Conservation (phyloP, 2,113 vertebrate genomes). For the Tretioscincus oriximinensis region DNA sequence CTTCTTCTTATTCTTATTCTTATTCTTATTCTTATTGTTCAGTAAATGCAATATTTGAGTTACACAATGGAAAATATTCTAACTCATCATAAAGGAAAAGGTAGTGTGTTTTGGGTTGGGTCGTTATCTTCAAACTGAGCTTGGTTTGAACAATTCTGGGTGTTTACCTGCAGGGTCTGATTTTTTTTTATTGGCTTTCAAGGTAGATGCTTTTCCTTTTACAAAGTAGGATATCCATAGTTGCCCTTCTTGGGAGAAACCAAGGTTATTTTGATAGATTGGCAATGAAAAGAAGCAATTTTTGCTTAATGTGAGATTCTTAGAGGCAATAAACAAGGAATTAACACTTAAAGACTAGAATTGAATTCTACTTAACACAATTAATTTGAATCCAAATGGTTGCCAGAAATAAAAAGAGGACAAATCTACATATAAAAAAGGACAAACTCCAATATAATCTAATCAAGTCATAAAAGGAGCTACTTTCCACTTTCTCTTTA, state of each 20-base stretch:
- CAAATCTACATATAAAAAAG: constrained; percentile 29
- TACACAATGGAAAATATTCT: too few species aligned
- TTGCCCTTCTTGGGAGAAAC: neutral
- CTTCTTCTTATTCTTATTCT: neutral
- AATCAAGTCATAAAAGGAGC: constrained; percentile 53
- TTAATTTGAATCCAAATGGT: constrained; percentile 18
- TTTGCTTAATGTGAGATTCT: constrained; percentile 3
- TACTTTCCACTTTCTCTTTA: constrained; percentile 38
- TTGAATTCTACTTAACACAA: constrained; percentile 22
- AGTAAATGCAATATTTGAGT: too few species aligned
- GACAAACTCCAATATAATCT: constrained; percentile 48
- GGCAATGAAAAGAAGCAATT: neutral
- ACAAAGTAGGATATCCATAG: neutral
- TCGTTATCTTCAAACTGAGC: neutral
- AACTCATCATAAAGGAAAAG: too few species aligned
- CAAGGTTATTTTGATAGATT: neutral
- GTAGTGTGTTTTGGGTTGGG: too few species aligned
- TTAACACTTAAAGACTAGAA: constrained; percentile 25
- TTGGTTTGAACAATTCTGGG: too few species aligned
- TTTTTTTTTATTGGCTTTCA: neutral
- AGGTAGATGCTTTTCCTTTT: neutral
- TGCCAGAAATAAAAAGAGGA: constrained; percentile 32
- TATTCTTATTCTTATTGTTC: too few species aligned
- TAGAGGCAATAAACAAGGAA: constrained; percentile 20
- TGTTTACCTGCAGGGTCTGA: neutral